Base-by-base conservation (phyloP, 2,797 vertebrate species). In the Pseudochromis fuscus region DNA sequence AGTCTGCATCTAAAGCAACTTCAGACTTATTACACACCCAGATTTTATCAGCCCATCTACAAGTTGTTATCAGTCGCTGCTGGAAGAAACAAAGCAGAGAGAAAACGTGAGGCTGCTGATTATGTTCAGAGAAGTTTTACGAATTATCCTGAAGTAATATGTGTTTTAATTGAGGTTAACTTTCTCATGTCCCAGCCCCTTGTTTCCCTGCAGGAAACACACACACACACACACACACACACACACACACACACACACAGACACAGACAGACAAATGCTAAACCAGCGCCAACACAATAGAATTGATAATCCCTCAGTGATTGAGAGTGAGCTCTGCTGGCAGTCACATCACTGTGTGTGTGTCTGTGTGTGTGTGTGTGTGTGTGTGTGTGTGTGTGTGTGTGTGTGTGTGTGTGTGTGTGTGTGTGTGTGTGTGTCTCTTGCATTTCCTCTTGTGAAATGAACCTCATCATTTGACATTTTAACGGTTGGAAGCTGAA, bases 391-490 rank as follows among this genome's bases (percentile, higher is more conserved):
- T 33, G 31, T 57, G 64, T 42, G 35, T 59, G 24, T 40, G 9
- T 8, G 40, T n/a, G 18, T 38, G n/a, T n/a, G n/a, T 45, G 16
- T 46, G 65, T 72, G 40, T 66, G 45, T 63, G 53, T 63, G 49
- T 67, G 46, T 33, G 31, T 57, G 64, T 42, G 35, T 59, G 24
- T 40, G 9, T 8, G 40, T n/a, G 18, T 38, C n/a, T 62, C 75
- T 44, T 80, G 56, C 65, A 50, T 77, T 72, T 67, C 40, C 73
- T 52, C 63, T 52, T 75, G 52, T 72, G 75, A 83, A 85, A 57
- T 24, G n/a, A 68, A 66, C 30, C 35, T 64, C 48, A 49, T 75
- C 62, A 67, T 62, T 53, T 79, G 66, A 75, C 67, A 67, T 79
- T 80, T 76, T 60, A 77, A 75, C 5, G 13, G 33, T 24, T 74